phyloP scores from a whole-genome alignment of 2,797 vertebrate genomes.

The Notolepis coatsorum region DNA sequence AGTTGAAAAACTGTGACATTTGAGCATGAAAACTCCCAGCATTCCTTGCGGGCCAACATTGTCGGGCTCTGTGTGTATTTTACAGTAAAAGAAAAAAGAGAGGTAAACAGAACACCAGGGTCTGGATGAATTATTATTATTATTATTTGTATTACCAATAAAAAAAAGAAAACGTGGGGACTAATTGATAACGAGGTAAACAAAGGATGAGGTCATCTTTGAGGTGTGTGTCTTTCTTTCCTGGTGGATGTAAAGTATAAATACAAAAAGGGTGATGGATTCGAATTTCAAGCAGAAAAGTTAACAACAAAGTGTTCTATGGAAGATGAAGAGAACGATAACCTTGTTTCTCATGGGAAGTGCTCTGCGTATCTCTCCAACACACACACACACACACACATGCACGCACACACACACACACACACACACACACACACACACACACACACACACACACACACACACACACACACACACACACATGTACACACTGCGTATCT shows the following conservation, averaged over 20 bases:
- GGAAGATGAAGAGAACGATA: constrained; percentile 48
- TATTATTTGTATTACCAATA: too few species aligned
- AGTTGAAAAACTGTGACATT: constrained; percentile 83
- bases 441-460: too few species aligned
- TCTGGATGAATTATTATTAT: constrained; percentile 40
- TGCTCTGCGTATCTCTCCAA: constrained; percentile 48
- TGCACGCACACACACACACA: too few species aligned
- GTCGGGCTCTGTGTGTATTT: constrained; percentile 51
- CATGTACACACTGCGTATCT: too few species aligned
- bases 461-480: too few species aligned
- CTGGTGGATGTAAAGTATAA: constrained; percentile 34
- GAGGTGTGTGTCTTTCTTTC: constrained; percentile 34
- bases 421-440: too few species aligned
- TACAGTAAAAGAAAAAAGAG: constrained; percentile 60
- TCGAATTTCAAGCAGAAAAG: constrained; percentile 34
- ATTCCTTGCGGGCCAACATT: constrained; percentile 62
- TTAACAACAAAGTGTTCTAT: constrained; percentile 31
- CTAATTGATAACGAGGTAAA: too few species aligned
- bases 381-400: too few species aligned
- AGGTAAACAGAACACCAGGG: constrained; percentile 25
- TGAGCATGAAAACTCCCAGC: constrained; percentile 76
- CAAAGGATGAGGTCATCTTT: constrained; percentile 43
- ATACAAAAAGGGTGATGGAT: background rate
- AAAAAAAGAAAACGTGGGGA: background rate
- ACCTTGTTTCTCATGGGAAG: constrained; percentile 59